Evolutionary conservation across 2,888 invertebrate species (phyloP).

Genomic region (Fragum whitleyi): DNA sequence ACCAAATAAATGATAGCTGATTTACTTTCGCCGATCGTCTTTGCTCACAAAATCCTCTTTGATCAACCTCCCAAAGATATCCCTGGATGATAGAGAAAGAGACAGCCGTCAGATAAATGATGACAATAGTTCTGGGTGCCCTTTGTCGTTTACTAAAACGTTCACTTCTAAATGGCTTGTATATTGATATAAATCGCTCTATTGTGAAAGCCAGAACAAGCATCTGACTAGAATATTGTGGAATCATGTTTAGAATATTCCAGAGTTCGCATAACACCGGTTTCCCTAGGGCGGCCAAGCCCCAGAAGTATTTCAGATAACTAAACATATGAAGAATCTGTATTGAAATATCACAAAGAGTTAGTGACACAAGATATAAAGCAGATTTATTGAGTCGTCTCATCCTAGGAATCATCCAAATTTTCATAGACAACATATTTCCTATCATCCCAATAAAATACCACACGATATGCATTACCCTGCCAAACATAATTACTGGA

Average conservation of each 20-base stretch:
- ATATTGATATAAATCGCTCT: conserved; percentile 83
- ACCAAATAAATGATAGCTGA: conserved; percentile 74
- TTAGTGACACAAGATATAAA: conserved; percentile 81
- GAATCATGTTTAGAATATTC: conserved; percentile 78
- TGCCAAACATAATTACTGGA: conserved; percentile 75
- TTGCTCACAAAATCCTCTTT: conserved; percentile 62
- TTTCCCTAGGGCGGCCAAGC: conserved; percentile 69
- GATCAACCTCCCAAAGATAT: conserved; percentile 80
- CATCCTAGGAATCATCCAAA: conserved; percentile 82
- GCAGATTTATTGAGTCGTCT: conserved; percentile 82
- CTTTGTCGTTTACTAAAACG: conserved; percentile 78
- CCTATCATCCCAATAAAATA: conserved; percentile 82
- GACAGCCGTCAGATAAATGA: conserved; percentile 69
- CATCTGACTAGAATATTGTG: conserved; percentile 82
- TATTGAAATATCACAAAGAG: conserved; percentile 80
- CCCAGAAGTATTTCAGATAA: conserved; percentile 83
- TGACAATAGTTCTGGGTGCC: conserved; percentile 75
- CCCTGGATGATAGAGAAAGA: conserved; percentile 78
- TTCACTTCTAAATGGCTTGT: conserved; percentile 80
- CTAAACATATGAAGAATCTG: conserved; percentile 80
- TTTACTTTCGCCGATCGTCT: conserved; percentile 37
- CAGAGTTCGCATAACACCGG: conserved; percentile 80
- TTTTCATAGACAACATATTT: conserved; percentile 79
- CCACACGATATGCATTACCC: conserved; percentile 80
- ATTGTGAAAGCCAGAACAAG: conserved; percentile 83